phyloP scores from a whole-genome alignment of 2,113 vertebrate genomes.

The Oncorhynchus masou region DNA sequence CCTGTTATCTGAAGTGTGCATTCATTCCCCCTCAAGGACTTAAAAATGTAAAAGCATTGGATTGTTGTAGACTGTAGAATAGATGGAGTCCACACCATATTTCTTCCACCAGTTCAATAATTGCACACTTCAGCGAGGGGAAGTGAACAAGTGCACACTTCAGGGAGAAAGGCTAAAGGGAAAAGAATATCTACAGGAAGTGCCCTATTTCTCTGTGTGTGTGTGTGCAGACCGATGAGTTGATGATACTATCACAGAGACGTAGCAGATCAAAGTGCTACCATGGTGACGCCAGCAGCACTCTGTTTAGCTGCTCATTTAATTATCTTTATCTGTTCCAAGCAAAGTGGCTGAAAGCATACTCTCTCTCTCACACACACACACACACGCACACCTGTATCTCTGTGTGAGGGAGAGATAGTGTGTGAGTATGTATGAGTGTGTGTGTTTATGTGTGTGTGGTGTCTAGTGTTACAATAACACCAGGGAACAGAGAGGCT shows the following conservation, averaged over 20 bases:
- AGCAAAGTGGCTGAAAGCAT: conserved; percentile 67
- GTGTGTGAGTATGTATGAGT: not conserved
- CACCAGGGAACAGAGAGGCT: conserved; percentile 64
- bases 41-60: too few relatives aligned
- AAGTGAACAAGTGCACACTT: too few relatives aligned
- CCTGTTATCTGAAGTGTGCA: too few relatives aligned
- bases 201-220: conserved; percentile 28
- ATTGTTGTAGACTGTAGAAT: too few relatives aligned
- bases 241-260: conserved; percentile 65
- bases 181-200: not conserved
- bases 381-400: not conserved
- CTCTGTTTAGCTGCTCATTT: conserved; percentile 67
- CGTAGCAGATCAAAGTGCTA: conserved; percentile 50
- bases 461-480: conserved; percentile 63
- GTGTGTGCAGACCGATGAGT: conserved; percentile 49
- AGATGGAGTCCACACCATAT: too few relatives aligned
- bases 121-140: not conserved
- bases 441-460: not conserved
- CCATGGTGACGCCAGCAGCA: conserved; percentile 61
- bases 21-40: too few relatives aligned
- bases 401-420: not conserved
- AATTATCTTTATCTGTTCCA: conserved; percentile 74
- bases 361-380: not conserved
- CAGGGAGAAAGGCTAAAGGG: too few relatives aligned
- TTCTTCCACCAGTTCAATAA: too few relatives aligned